A percentile compares a stretch with the other conserved stretches of the same genome.
Conservation (phyloP, 2,797 vertebrate genomes). For the Aldrovandia affinis region DNA sequence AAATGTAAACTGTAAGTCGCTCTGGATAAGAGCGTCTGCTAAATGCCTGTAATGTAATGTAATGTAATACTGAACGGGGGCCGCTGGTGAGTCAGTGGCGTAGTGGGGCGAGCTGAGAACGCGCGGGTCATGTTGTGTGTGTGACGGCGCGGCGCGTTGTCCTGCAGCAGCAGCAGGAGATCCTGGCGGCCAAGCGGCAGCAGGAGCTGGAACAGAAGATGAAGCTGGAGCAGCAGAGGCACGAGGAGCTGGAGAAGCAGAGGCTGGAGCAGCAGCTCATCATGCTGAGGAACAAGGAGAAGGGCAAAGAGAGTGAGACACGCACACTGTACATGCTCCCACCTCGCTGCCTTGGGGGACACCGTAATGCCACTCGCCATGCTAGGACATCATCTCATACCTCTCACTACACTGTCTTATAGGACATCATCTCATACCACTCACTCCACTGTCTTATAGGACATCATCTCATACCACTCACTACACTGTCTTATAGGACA, state of each 20-base stretch:
- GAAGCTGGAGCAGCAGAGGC: conserved; percentile 86
- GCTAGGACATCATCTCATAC: background rate
- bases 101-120: conserved; percentile 35
- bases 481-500: background rate
- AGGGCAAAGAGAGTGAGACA: conserved; percentile 80
- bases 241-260: conserved; percentile 92
- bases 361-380: no score
- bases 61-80: no score
- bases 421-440: no score
- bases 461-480: background rate
- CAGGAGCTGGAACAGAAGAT: conserved; percentile 93
- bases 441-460: background rate
- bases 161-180: conserved; percentile 90
- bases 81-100: background rate
- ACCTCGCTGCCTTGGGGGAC: background rate
- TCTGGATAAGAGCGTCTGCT: no score
- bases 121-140: background rate
- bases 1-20: no score
- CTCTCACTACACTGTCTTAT: background rate
- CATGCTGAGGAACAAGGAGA: conserved; percentile 80
- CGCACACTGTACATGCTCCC: background rate
- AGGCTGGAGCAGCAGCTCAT: conserved; percentile 88
- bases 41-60: no score
- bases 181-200: conserved; percentile 88
- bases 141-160: background rate